Percentiles rank a stretch among this genome's conserved stretches.
Conservation (phyloP, 35 echinoderm and acorn worm species). For the Apostichopus parvimensis region DNA sequence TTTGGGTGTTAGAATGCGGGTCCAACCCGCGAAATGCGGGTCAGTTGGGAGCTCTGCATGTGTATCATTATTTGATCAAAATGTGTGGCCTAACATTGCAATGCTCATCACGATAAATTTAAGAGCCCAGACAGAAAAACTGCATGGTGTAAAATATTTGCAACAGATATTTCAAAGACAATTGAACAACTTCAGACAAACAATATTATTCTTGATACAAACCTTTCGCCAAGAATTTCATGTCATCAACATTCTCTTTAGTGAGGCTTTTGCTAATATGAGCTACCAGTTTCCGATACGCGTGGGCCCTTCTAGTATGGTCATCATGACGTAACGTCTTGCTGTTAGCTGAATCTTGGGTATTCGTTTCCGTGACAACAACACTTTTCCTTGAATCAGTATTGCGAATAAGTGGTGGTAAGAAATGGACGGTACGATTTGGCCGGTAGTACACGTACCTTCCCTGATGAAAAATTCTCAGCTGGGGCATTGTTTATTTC, state of each 20-base stretch:
- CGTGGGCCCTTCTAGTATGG: background rate
- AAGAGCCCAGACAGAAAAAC: no score
- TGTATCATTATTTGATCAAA: no score
- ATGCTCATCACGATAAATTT: no score
- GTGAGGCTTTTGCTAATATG: constrained; percentile 61
- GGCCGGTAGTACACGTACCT: constrained; percentile 65
- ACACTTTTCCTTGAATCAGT: background rate
- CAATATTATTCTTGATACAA: no score
- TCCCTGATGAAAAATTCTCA: constrained; percentile 59
- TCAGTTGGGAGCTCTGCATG: no score
- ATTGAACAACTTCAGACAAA: no score
- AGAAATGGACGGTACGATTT: constrained; percentile 39
- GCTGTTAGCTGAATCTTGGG: background rate
- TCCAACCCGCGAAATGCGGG: no score
- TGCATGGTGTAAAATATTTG: no score
- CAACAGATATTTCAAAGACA: no score
- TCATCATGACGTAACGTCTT: background rate
- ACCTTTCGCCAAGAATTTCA: constrained; percentile 84
- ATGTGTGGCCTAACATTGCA: no score
- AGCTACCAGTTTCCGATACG: constrained; percentile 62
- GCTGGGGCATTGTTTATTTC: constrained; percentile 42
- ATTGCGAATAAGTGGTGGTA: constrained; percentile 40
- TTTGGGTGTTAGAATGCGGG: no score
- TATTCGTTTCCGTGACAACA: background rate
- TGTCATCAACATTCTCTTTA: constrained; percentile 72